These are phyloP conservation scores for Discoglossus pictus DNA, from an alignment of 2,797 vertebrate species.

Conservation along the genomic window DNA sequence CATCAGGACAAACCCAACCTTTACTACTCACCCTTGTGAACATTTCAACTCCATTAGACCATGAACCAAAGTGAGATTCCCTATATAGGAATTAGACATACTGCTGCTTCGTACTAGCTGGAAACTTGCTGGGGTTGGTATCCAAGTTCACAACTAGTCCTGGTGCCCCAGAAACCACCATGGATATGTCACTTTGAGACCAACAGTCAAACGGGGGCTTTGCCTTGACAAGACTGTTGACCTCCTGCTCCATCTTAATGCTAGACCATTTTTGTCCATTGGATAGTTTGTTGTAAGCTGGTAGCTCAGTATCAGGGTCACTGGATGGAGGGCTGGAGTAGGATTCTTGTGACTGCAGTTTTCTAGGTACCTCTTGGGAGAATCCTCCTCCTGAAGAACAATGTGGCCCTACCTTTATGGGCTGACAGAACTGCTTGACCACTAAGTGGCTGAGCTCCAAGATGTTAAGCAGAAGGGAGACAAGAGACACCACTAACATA, in stretches of 20 bases:
- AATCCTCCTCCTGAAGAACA: neutral
- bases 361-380: neutral
- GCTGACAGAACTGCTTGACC: slow-evolving; percentile 60
- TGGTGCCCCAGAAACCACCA: slow-evolving; percentile 17
- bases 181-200: slow-evolving; percentile 37
- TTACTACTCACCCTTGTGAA: no score
- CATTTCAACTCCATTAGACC: no score
- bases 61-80: no score
- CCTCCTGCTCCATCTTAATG: slow-evolving; percentile 14
- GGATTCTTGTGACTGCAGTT: neutral
- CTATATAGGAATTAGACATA: slow-evolving; percentile 35
- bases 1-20: no score
- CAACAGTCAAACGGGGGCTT: slow-evolving; percentile 26
- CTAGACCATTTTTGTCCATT: slow-evolving; percentile 24
- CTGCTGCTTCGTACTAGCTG: slow-evolving; percentile 16
- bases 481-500: slow-evolving; percentile 68
- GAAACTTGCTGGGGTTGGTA: neutral
- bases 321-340: slow-evolving; percentile 21
- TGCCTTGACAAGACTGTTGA: slow-evolving; percentile 1
- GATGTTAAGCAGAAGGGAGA: slow-evolving; percentile 77
- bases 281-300: slow-evolving; percentile 32
- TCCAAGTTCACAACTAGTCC: neutral
- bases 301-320: slow-evolving; percentile 21
- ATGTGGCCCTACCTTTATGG: slow-evolving; percentile 61
- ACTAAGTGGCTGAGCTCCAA: slow-evolving; percentile 73